These are phyloP conservation scores for Cloeon dipterum DNA, from an alignment of 2,888 invertebrate species.

Conservation along the genomic window DNA sequence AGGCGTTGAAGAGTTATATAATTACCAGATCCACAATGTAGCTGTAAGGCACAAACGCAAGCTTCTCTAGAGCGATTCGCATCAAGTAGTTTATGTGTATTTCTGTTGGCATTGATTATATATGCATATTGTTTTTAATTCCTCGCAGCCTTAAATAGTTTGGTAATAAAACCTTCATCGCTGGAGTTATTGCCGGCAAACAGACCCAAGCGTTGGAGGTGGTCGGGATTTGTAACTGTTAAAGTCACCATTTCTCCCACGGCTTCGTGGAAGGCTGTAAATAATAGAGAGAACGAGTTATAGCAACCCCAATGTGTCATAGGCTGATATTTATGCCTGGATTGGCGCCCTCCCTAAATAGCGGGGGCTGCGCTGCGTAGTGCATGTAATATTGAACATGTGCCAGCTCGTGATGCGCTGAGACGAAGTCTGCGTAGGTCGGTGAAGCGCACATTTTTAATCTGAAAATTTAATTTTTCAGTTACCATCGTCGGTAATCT, in stretches of 20 bases:
- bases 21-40: slow-evolving; percentile 57
- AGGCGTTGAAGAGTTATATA: too few species aligned
- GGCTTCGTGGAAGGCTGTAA: slow-evolving; percentile 63
- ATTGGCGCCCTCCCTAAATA: slow-evolving; percentile 61
- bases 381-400: slow-evolving; percentile 62
- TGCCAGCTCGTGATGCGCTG: slow-evolving; percentile 64
- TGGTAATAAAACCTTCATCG: slow-evolving; percentile 13
- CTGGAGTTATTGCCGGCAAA: slow-evolving; percentile 28
- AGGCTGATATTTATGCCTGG: slow-evolving; percentile 30
- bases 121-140: too few species aligned
- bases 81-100: slow-evolving; percentile 55
- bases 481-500: too few species aligned
- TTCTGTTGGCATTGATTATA: slow-evolving; percentile 22
- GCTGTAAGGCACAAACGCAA: slow-evolving; percentile 56
- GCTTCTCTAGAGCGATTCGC: slow-evolving; percentile 54
- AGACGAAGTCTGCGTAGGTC: slow-evolving; percentile 49
- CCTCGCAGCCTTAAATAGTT: too few species aligned
- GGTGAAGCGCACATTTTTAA: slow-evolving; percentile 67
- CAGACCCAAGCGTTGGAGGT: slow-evolving; percentile 48
- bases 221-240: slow-evolving; percentile 52
- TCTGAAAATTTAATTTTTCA: slow-evolving; percentile 25
- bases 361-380: slow-evolving; percentile 46
- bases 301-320: slow-evolving; percentile 3
- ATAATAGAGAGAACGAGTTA: slow-evolving; percentile 3
- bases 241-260: slow-evolving; percentile 57